Evolutionary conservation across 2,888 invertebrate genomes (phyloP), one percentile per base, ranked within the genome.

Genomic region (Habroteleia sp.): DNA sequence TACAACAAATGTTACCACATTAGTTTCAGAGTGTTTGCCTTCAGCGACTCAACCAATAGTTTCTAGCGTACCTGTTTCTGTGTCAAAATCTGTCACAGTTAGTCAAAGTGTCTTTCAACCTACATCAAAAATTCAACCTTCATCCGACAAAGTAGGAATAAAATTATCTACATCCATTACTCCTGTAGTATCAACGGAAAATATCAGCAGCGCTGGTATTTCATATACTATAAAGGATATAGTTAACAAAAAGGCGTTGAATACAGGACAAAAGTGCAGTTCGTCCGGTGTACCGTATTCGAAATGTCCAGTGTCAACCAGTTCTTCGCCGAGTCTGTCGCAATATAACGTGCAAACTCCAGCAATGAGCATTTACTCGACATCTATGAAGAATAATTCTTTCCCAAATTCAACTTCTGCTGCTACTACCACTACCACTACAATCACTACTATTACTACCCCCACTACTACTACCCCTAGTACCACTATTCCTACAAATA

Each of bases 291-390:
- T 52, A 6, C 31, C 44, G 6, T 65, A 37, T 17, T 56, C 62
- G 3, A 76, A 72, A 35, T 25, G 37, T 37, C 33, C 60, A 3
- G 44, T 50, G 1, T 62, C 62, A 3, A 20, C 62, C 2, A 14
- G 35, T 8, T 29, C 58, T 1, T 58, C 13, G 14, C 31, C 66
- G 0, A 11, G 1, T 14, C 4, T 44, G 16, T 60, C 80, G 0
- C 78, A 81, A 0, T 82, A 83, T 17, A 82, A 62, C 39, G 75
- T 85, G 0, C 85, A 85, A 35, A 80, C 82, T 0, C 82, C 85
- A 0, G 76, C 82, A 2, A 84, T 84, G 82, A 85, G 83, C 63
- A 81, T 84, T 27, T 85, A 84, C 23, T 81, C 86, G 2, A 78
- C 82, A 1, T 81, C 84, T 0, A 65, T 74, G 23, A 84, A 84